phyloP scores from a whole-genome alignment of 2,113 vertebrate species.

The Brienomyrus longianalis region DNA sequence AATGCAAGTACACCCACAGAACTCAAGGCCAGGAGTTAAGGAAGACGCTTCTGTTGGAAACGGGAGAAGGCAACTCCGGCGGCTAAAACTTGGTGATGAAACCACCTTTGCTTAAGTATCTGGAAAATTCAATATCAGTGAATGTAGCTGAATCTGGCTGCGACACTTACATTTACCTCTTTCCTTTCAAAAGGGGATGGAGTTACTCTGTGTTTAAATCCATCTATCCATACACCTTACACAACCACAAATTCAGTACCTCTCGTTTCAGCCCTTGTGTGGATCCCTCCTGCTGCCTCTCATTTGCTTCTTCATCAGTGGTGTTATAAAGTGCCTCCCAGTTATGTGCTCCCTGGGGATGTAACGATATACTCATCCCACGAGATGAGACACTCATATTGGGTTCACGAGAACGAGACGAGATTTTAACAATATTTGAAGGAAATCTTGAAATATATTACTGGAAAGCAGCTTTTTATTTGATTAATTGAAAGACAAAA shows the following conservation, averaged over 20 bases:
- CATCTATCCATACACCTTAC: neutral
- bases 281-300: too few relatives aligned
- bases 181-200: constrained; percentile 27
- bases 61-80: neutral
- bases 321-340: too few relatives aligned
- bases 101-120: constrained; percentile 32
- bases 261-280: too few relatives aligned
- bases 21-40: neutral
- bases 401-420: too few relatives aligned
- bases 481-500: too few relatives aligned
- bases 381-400: too few relatives aligned
- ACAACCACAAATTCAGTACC: neutral
- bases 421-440: too few relatives aligned
- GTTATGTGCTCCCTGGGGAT: too few relatives aligned
- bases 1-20: neutral
- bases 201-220: constrained; percentile 13
- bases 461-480: too few relatives aligned
- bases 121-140: constrained; percentile 52
- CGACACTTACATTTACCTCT: constrained; percentile 42
- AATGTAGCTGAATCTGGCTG: constrained; percentile 35
- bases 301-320: too few relatives aligned
- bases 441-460: too few relatives aligned
- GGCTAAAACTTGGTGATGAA: constrained; percentile 13
- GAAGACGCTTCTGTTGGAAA: neutral
- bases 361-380: too few relatives aligned